These are phyloP conservation scores for Actenoides hombroni DNA, from an alignment of 2,113 vertebrate genomes.

Conservation along the genomic window DNA sequence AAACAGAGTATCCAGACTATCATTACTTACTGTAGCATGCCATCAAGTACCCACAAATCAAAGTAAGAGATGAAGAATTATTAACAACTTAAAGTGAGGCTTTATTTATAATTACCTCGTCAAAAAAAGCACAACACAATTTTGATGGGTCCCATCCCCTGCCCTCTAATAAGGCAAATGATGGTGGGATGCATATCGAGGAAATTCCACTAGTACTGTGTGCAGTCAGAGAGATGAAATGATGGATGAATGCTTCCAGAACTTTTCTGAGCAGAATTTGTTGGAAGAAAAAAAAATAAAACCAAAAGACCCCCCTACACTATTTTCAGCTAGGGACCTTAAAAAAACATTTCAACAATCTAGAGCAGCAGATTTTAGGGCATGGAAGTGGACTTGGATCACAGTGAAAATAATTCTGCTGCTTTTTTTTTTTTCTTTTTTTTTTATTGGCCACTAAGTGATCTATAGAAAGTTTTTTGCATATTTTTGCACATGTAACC, in stretches of 20 bases:
- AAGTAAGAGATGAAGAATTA: conserved; percentile 12
- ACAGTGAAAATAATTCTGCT: neutral
- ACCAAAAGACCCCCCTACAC: too few species aligned
- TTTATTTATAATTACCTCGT: conserved; percentile 21
- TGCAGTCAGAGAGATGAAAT: neutral
- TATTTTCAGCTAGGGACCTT: neutral
- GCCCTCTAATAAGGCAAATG: neutral
- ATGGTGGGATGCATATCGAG: neutral
- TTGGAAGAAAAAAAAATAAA: neutral
- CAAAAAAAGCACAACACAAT: neutral
- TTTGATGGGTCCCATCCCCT: neutral
- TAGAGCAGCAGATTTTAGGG: neutral
- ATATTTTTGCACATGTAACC: neutral
- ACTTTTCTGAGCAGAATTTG: neutral
- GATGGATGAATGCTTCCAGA: conserved; percentile 3
- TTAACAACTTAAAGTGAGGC: neutral
- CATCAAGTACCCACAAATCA: neutral
- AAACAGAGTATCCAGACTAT: neutral
- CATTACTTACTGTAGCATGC: neutral
- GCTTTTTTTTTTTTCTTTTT: neutral
- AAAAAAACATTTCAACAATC: neutral
- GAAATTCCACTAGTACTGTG: neutral
- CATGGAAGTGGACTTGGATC: neutral
- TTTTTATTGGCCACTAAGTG: neutral
- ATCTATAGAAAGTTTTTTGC: neutral